These are phyloP conservation scores for Temnopleurus reevesii DNA, from an alignment of 53 echinoderm and acorn worm species.

Conservation along the genomic window DNA sequence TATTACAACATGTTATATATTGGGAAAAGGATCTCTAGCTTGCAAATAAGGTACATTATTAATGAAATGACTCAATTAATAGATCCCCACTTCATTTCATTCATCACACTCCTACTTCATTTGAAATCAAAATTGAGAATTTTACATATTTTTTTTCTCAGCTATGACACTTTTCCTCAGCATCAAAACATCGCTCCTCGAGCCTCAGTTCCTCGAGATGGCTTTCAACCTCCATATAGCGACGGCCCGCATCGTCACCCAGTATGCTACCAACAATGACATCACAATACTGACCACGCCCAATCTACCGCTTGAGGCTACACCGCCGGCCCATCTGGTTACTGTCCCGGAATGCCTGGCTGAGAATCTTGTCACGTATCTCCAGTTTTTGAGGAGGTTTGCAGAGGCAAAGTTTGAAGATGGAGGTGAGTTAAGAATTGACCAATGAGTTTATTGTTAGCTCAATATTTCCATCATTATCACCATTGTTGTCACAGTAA, in stretches of 20 bases:
- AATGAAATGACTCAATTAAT: no score
- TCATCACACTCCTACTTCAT: no score
- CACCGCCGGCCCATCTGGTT: conserved; percentile 59
- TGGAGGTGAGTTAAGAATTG: conserved; percentile 62
- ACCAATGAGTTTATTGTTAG: no score
- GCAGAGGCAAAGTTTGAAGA: conserved; percentile 85
- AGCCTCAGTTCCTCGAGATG: conserved; percentile 72
- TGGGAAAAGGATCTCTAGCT: no score
- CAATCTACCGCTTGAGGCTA: conserved; percentile 66
- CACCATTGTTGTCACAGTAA: no score
- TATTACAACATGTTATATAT: no score
- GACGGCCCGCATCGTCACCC: conserved; percentile 76
- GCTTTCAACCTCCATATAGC: conserved; percentile 79
- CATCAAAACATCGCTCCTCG: conserved; percentile 70
- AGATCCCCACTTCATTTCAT: no score
- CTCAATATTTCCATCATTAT: no score
- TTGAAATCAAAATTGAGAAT: no score
- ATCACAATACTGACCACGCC: conserved; percentile 58
- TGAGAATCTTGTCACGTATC: conserved; percentile 84
- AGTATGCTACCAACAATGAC: conserved; percentile 70
- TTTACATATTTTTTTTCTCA: background rate
- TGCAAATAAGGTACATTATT: no score
- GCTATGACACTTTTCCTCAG: conserved; percentile 82
- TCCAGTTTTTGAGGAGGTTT: conserved; percentile 86
- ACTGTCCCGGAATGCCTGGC: conserved; percentile 84